Percentiles rank a stretch among this genome's conserved stretches.
Conservation (phyloP, 2,113 vertebrate genomes). For the Syngnathoides biaculeatus region DNA sequence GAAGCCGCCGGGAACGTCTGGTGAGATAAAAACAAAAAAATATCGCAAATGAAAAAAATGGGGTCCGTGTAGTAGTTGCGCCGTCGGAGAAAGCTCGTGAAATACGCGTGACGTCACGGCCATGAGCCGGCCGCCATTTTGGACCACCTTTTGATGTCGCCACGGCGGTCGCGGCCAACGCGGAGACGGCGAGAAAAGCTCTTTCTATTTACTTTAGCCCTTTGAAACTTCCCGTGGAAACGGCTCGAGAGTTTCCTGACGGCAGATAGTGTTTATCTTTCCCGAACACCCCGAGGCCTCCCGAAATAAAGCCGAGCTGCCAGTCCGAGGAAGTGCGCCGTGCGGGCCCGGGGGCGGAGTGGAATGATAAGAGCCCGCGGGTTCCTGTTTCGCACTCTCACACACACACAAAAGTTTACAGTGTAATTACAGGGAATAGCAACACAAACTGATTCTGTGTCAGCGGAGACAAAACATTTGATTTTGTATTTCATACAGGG, state of each 20-base stretch:
- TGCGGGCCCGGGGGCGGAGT: constrained; percentile 68
- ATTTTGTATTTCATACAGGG: background rate
- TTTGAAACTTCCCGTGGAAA: constrained; percentile 99
- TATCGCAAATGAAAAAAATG: background rate
- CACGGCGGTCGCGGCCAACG: constrained; percentile 68
- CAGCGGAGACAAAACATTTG: background rate
- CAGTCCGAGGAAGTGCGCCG: constrained; percentile 78
- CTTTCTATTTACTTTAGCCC: constrained; percentile 97
- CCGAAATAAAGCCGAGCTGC: constrained; percentile 95
- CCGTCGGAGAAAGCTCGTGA: background rate
- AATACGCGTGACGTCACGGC: background rate
- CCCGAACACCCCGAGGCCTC: constrained; percentile 95
- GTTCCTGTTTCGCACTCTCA: constrained; percentile 84
- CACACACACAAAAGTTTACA: constrained; percentile 25
- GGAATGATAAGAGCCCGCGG: constrained; percentile 83
- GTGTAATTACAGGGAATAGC: constrained; percentile 3
- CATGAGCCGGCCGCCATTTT: constrained; percentile 30
- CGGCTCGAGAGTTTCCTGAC: constrained; percentile 97
- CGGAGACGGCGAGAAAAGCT: constrained; percentile 50
- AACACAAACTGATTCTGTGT: background rate
- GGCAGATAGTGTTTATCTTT: constrained; percentile 99
- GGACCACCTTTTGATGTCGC: constrained; percentile 65
- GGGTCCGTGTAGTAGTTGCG: constrained; percentile 9
- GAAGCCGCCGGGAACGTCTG: constrained; percentile 87
- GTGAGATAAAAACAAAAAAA: constrained; percentile 1